Conservation (phyloP, 1,140 invertebrate species). For the Cryptotermes secundus region DNA sequence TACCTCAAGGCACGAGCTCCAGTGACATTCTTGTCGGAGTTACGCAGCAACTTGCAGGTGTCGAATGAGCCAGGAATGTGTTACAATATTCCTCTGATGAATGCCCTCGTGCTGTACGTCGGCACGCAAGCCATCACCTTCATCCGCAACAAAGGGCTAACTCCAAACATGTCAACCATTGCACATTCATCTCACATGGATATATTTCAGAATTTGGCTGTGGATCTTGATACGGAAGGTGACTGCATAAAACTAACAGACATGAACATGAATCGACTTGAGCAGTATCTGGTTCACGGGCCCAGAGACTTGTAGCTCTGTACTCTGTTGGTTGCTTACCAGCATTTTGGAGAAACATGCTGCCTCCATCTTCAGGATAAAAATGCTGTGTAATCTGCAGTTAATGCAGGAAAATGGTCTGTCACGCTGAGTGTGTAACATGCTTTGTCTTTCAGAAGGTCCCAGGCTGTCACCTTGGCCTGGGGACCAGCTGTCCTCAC, state of each 20-base stretch:
- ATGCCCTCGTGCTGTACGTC: constrained; percentile 95
- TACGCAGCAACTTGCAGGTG: constrained; percentile 86
- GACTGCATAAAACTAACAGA: constrained; percentile 20
- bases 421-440: too few relatives aligned
- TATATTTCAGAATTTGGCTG: constrained; percentile 98
- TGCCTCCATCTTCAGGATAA: too few relatives aligned
- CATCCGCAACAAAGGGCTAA: constrained; percentile 82
- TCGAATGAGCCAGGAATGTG: constrained; percentile 82
- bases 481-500: too few relatives aligned
- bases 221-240: constrained; percentile 96
- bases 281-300: too few relatives aligned
- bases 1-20: constrained; percentile 93
- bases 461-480: too few relatives aligned
- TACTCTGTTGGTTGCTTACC: too few relatives aligned
- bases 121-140: constrained; percentile 93
- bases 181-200: constrained; percentile 98
- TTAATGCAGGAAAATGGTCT: too few relatives aligned
- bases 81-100: constrained; percentile 96
- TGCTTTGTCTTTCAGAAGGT: too few relatives aligned
- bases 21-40: constrained; percentile 92
- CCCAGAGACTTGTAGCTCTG: too few relatives aligned
- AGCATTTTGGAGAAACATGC: too few relatives aligned
- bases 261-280: too few relatives aligned
- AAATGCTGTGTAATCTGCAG: too few relatives aligned
- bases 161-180: constrained; percentile 94